phyloP scores from a whole-genome alignment of 2,797 vertebrate species.

The Semaprochilodus insignis region DNA sequence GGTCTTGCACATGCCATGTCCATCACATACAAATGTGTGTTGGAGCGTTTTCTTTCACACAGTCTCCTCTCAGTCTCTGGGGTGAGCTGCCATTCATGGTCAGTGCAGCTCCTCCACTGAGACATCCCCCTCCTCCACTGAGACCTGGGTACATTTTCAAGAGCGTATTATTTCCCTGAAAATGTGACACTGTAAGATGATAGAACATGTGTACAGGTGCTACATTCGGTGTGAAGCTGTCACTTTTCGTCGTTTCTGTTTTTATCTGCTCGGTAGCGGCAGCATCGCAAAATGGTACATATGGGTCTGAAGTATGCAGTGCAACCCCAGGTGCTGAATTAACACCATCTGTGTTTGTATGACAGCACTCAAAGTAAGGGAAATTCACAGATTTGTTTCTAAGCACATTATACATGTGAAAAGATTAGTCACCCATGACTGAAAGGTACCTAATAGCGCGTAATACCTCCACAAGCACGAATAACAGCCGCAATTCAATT shows the following conservation, averaged over 20 bases:
- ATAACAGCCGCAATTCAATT: too few species aligned
- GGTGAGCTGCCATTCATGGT: neutral
- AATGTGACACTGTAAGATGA: neutral
- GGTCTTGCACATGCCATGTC: too few species aligned
- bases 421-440: too few species aligned
- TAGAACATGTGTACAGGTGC: neutral
- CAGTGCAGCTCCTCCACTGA: neutral
- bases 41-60: too few species aligned
- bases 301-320: neutral
- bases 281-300: neutral
- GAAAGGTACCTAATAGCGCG: too few species aligned
- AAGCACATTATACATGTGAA: too few species aligned
- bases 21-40: too few species aligned
- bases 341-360: too few species aligned
- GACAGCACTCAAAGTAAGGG: too few species aligned
- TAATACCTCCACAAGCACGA: too few species aligned
- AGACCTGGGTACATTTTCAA: neutral
- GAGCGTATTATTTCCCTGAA: neutral
- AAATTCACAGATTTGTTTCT: too few species aligned
- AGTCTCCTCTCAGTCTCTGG: too few species aligned
- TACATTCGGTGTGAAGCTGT: neutral
- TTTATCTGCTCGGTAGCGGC: neutral
- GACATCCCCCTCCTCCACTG: neutral
- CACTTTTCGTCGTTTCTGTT: neutral
- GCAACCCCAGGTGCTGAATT: neutral